phyloP scores from a whole-genome alignment of 2,113 vertebrate genomes.

The Excalfactoria chinensis region DNA sequence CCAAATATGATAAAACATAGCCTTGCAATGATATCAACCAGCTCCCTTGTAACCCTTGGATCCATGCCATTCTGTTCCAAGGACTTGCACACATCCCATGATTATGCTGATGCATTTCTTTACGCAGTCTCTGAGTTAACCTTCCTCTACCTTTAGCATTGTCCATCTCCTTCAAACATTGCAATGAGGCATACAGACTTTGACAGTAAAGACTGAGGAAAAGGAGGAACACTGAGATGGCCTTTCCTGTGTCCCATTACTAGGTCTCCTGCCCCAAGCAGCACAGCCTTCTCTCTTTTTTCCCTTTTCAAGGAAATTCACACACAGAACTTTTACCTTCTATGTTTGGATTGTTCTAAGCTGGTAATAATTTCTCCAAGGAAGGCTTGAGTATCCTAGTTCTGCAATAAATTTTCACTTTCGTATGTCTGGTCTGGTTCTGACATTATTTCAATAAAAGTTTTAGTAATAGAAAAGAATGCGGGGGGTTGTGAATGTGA shows the following conservation, averaged over 20 bases:
- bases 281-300: neutral
- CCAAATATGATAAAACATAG: neutral
- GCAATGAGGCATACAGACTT: neutral
- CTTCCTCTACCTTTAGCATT: neutral
- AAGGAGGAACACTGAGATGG: neutral
- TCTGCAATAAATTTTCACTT: neutral
- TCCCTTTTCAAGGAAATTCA: neutral
- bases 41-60: neutral
- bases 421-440: neutral
- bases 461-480: neutral
- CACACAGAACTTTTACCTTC: neutral
- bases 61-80: neutral
- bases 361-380: neutral
- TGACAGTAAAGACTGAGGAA: neutral
- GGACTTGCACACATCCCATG: neutral
- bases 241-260: neutral
- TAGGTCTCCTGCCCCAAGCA: neutral
- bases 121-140: neutral
- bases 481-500: neutral
- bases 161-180: neutral
- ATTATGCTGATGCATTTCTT: neutral
- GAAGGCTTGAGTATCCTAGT: neutral
- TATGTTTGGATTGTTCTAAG: neutral
- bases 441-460: neutral
- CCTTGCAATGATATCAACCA: conserved; percentile 10